Evolutionary conservation across 92 coral and sea anemone species (phyloP), one percentile per base, ranked within the genome.

Genomic region (Pocillopora meandrina): DNA sequence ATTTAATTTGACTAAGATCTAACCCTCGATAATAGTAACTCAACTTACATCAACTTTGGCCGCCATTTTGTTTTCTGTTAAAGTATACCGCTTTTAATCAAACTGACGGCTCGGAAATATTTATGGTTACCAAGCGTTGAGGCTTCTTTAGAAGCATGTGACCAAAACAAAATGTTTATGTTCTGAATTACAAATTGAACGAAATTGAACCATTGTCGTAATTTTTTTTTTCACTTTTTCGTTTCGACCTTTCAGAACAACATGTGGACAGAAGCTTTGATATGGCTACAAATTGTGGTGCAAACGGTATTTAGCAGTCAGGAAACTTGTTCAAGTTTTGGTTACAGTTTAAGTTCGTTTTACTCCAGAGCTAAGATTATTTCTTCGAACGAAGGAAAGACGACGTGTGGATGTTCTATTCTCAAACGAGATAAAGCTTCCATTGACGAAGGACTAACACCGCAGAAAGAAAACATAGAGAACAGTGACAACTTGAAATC

Each of bases 371-470:
- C 12, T 11, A 18, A 31, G 56, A 31, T 21, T 10, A 26, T 56
- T 31, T 56, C 76, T 15, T 12, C 74, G 33, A 49, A 63, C 64
- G 56, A 62, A 0, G 49, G 36, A 20, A 73, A 52, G 20, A 18
- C 35, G 49, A 71, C 79, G 56, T 91, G 94, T 85, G 94, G 94
- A 14, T 91, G 94, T 60, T 74, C 87, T 10, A 75, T 47, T 20
- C 82, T 88, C 13, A 88, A 85, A 82, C 77, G 94, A 76, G 77
- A 87, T 23, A 69, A 67, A 64, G 67, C 61, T 14, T 18, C 17
- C 18, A 69, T 78, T 23, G 18, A 79, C 34, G 83, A 78, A 77
- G 88, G 42, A 19, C 64, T 17, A 72, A 77, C 72, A 61, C 61
- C 19, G 84, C 84, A 82, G 78, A 92, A 61, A 81, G 83, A 64